Base-by-base conservation (phyloP, 2,888 invertebrate species). In the Cristatella mucedo region DNA sequence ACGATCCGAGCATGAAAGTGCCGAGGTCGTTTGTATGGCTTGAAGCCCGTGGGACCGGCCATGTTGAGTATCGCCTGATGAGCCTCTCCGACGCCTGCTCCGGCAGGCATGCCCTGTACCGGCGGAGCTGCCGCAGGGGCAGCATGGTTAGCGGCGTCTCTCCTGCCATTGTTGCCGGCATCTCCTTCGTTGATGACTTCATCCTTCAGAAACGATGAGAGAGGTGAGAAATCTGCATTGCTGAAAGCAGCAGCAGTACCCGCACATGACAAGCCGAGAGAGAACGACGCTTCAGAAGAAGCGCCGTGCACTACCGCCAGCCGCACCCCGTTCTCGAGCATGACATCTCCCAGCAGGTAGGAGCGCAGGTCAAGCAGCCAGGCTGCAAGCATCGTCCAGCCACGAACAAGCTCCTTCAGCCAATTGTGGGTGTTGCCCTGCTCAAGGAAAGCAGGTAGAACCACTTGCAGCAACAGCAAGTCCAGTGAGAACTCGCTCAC, bases 401-500 rank as follows among this genome's bases (percentile, higher is more conserved):
- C 51, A 6, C 82, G 74, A 1, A 95, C 77, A 7, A 83, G 69
- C 3, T 77, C 77, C 64, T 93, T 91, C 46, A 95, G 68, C 86
- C 93, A 91, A 6, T 80, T 80, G 5, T 91, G 74, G 0, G 91
- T 91, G 63, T 95, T 91, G 0, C 86, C 84, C 67, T 97, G 93
- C 59, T 97, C 95, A 43, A 97, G 70, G 29, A 97, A 71, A 0
- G 93, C 91, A 1, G 95, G 97, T 40, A 97, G 72, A 38, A 97
- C 85, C 24, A 95, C 84, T 73, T 91, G 91, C 33, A 62, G 52
- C 26, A 95, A 69, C 13, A 70, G 55, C 40, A 97, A 68, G 61
- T 97, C 95, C 56, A 97, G 68, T 15, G 91, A 91, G 6, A 95
- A 70, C 66, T 95, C 95, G 65, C 85, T 89, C 16, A 91, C 82